Evolutionary conservation across 2,888 invertebrate species (phyloP).

Genomic region (Globia sparganii): DNA sequence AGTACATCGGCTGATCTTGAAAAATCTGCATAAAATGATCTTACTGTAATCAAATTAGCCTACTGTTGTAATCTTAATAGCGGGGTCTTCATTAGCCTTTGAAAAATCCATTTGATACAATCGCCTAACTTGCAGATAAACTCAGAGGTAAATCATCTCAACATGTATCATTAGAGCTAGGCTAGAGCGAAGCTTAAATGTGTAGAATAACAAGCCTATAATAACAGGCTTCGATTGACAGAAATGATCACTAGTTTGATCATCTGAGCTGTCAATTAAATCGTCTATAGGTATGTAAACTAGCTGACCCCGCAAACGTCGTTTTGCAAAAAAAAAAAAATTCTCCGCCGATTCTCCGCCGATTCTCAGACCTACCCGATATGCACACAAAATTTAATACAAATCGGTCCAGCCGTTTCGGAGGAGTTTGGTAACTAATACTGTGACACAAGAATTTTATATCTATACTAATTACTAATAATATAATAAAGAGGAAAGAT

Average conservation of each 20-base stretch:
- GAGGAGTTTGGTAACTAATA: no score
- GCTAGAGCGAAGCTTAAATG: neutral
- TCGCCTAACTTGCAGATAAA: neutral
- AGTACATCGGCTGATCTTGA: neutral
- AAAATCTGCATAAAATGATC: neutral
- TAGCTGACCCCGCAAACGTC: no score
- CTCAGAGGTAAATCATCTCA: neutral
- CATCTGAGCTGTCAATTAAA: neutral
- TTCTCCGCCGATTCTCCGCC: no score
- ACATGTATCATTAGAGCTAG: no score
- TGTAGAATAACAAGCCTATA: neutral
- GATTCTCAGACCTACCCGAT: no score
- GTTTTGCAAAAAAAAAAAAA: no score
- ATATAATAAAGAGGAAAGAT: no score
- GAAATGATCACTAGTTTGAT: neutral
- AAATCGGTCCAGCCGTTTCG: no score
- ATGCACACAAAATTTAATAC: no score
- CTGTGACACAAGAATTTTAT: no score
- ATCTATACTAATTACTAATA: no score
- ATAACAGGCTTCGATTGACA: neutral
- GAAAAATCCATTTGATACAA: neutral
- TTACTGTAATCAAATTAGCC: neutral
- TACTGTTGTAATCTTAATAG: neutral
- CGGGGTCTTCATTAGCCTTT: neutral
- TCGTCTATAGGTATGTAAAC: no score